Conservation (phyloP, 2,113 vertebrate genomes). For the Tor tambroides region DNA sequence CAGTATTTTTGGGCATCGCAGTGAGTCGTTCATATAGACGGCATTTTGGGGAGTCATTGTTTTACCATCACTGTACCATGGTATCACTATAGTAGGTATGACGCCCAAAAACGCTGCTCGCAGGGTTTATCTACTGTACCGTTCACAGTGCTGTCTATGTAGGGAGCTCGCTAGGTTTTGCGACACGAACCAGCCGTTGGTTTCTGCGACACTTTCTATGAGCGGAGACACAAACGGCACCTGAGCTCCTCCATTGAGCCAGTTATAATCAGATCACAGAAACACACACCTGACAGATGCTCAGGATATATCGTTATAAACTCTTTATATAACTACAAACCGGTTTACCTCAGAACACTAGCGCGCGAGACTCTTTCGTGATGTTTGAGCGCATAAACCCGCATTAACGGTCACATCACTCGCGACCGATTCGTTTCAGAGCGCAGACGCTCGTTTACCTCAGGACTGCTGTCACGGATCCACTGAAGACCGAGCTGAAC, state of each 20-base stretch:
- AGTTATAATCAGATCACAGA: conserved; percentile 22
- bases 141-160: neutral
- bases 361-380: neutral
- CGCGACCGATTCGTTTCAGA: no score
- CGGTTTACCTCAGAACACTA: neutral
- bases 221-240: no score
- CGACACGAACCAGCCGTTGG: neutral
- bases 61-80: no score
- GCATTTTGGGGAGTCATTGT: neutral
- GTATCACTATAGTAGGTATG: neutral
- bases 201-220: neutral
- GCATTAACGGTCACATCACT: neutral
- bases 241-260: conserved; percentile 32
- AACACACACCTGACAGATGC: neutral
- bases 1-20: neutral
- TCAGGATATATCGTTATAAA: no score
- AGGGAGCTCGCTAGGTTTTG: neutral
- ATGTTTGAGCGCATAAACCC: neutral
- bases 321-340: neutral
- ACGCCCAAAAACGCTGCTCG: neutral
- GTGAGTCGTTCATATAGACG: neutral
- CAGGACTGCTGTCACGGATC: neutral
- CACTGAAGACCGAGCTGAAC: neutral
- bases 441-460: neutral
- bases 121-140: no score